phyloP scores from a whole-genome alignment of 64 coral and sea anemone species.

The Hydrozoanthus tunicans region DNA sequence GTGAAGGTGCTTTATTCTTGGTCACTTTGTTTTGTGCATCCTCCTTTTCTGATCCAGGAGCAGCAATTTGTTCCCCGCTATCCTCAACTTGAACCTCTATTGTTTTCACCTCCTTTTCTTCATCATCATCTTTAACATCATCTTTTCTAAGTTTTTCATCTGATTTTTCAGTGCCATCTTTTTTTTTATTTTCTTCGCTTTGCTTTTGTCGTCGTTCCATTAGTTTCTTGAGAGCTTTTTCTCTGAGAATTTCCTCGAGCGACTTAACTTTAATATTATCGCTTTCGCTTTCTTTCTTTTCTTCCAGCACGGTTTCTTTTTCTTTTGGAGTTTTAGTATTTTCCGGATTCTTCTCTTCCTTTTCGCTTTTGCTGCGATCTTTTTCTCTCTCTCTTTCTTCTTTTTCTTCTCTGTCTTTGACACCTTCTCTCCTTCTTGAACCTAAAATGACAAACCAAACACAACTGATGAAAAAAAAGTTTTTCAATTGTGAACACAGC shows the following conservation, averaged over 20 bases:
- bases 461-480: background rate
- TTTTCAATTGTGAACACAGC: background rate
- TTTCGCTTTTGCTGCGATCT: constrained; percentile 60
- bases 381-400: constrained; percentile 52
- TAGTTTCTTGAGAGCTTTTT: constrained; percentile 87
- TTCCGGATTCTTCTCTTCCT: constrained; percentile 25
- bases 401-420: constrained; percentile 26
- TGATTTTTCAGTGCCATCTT: background rate
- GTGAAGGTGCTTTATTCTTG: background rate
- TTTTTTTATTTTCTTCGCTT: constrained; percentile 29
- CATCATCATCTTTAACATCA: constrained; percentile 12
- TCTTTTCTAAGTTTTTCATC: background rate
- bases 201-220: constrained; percentile 68
- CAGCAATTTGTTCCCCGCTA: background rate
- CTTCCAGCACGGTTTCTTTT: constrained; percentile 22
- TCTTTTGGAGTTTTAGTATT: background rate
- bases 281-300: constrained; percentile 4
- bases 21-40: constrained; percentile 13
- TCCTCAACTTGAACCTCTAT: background rate
- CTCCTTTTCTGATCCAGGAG: background rate
- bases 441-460: background rate
- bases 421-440: constrained; percentile 48
- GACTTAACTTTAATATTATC: constrained; percentile 83
- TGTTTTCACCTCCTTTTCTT: constrained; percentile 20
- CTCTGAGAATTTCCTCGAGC: constrained; percentile 82